Conservation (phyloP, 2,113 vertebrate species). For the Prunella fulvescens region DNA sequence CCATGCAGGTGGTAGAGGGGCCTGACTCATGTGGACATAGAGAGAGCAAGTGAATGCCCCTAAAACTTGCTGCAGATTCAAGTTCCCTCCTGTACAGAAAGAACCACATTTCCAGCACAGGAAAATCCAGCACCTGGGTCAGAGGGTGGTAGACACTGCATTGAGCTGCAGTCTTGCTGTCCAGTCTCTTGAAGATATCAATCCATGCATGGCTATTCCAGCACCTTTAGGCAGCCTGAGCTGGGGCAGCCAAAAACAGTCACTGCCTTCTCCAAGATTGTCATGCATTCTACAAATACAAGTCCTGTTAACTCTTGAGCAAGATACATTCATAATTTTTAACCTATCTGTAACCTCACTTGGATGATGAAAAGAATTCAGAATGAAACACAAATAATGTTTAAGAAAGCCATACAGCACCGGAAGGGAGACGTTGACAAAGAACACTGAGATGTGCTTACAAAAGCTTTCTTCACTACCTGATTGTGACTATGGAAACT, state of each 20-base stretch:
- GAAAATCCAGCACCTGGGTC: neutral
- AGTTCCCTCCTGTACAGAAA: neutral
- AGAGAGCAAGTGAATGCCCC: neutral
- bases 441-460: neutral
- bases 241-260: neutral
- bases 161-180: neutral
- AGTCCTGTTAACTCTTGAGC: neutral
- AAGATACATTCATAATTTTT: neutral
- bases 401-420: neutral
- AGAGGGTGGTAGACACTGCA: neutral
- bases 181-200: neutral
- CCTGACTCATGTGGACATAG: neutral
- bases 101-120: neutral
- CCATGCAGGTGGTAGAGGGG: neutral
- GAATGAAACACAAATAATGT: neutral
- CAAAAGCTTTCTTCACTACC: neutral
- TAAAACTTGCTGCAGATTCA: neutral
- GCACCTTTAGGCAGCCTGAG: neutral
- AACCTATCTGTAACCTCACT: neutral
- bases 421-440: neutral
- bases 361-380: conserved; percentile 15
- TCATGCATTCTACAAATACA: neutral
- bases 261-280: neutral
- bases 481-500: conserved; percentile 45
- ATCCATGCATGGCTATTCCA: neutral